These are phyloP conservation scores for Synergus itoensis DNA, from an alignment of 2,888 invertebrate species.

Conservation along the genomic window DNA sequence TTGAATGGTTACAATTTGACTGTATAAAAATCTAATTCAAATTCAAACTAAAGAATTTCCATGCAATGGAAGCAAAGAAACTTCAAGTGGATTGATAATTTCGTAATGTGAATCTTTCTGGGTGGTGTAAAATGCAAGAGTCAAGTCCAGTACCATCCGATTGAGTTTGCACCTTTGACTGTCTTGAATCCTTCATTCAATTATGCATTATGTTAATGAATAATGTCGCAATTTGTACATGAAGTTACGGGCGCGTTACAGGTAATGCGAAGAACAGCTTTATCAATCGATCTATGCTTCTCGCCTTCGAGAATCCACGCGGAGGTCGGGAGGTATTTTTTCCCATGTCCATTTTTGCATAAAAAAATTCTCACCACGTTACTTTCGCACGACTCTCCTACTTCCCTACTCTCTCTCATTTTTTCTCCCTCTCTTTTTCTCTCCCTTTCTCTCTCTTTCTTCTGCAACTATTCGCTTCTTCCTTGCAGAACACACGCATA, in stretches of 20 bases:
- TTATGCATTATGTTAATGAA: constrained; percentile 34
- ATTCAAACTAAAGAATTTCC: no score
- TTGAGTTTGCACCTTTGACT: not conserved
- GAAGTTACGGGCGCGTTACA: not conserved
- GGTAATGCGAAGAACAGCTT: constrained; percentile 18
- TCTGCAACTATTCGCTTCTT: constrained; percentile 23
- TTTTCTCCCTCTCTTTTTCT: constrained; percentile 47
- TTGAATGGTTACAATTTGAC: no score
- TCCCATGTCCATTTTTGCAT: constrained; percentile 77
- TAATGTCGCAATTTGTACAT: constrained; percentile 24
- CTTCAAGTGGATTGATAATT: no score
- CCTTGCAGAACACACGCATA: constrained; percentile 42
- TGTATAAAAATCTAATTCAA: no score
- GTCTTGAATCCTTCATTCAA: not conserved
- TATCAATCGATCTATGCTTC: constrained; percentile 42
- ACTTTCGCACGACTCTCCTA: constrained; percentile 72
- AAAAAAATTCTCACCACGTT: constrained; percentile 74
- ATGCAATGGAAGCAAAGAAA: no score
- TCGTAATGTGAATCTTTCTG: no score
- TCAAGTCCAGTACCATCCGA: constrained; percentile 9
- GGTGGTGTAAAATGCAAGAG: not conserved
- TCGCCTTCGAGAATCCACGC: constrained; percentile 54
- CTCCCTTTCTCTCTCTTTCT: constrained; percentile 45
- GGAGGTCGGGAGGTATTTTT: constrained; percentile 65
- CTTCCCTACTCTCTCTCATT: constrained; percentile 34